phyloP scores from a whole-genome alignment of 2,797 vertebrate species.

The Molossus alvarezi region DNA sequence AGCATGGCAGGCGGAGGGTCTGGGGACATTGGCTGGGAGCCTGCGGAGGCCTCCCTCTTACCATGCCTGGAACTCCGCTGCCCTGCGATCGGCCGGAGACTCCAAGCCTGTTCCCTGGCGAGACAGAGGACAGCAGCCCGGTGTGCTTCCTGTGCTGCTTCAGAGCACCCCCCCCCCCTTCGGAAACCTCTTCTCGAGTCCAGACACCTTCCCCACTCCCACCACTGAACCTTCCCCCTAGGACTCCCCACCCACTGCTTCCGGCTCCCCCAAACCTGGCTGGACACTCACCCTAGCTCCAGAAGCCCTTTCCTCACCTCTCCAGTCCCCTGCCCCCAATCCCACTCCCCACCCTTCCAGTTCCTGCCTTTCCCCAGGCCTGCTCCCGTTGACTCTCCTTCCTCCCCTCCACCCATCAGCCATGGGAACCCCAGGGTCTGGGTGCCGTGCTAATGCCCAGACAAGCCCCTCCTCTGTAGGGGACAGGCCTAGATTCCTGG shows the following conservation, averaged over 20 bases:
- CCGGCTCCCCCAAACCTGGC: not conserved
- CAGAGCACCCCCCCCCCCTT: not conserved
- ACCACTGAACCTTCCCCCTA: not conserved
- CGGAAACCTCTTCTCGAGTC: not conserved
- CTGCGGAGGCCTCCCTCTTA: conserved; percentile 75
- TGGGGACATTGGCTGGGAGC: not conserved
- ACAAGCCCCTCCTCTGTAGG: not conserved
- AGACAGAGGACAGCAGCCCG: conserved; percentile 31
- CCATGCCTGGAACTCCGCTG: conserved; percentile 52
- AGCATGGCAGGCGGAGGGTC: not conserved
- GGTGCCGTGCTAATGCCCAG: not conserved
- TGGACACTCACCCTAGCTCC: not conserved
- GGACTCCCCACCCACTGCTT: not conserved
- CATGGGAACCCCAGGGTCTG: not conserved
- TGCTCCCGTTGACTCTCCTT: not conserved
- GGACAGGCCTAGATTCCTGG: not conserved
- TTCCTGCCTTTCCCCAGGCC: not conserved
- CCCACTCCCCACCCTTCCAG: not conserved
- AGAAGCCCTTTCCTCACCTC: not conserved
- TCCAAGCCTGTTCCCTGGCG: conserved; percentile 66
- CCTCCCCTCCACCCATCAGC: not conserved
- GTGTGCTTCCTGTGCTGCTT: not conserved
- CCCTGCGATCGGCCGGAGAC: not conserved
- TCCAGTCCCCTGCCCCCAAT: not conserved
- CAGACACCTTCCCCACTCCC: not conserved